Conservation (phyloP, 2,113 vertebrate genomes). For the Physeter macrocephalus region DNA sequence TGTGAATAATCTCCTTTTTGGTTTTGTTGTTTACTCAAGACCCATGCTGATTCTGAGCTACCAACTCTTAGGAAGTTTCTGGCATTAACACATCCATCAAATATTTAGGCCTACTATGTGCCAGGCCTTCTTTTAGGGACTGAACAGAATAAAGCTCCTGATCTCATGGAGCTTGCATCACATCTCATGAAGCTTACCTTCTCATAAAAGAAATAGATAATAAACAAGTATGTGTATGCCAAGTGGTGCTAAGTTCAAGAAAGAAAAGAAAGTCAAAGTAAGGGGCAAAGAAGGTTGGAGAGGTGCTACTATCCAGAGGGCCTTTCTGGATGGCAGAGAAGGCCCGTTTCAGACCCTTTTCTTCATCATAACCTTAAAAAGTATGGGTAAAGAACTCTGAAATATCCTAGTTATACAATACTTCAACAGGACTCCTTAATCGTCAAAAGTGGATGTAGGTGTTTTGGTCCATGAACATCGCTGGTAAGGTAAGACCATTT, state of each 20-base stretch:
- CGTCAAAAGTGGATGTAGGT: neutral
- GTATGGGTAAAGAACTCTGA: neutral
- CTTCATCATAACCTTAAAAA: neutral
- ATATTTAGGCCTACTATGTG: neutral
- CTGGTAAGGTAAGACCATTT: neutral
- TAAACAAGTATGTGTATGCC: neutral
- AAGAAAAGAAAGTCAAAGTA: neutral
- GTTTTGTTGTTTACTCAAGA: neutral
- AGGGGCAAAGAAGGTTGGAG: neutral
- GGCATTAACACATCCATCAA: neutral
- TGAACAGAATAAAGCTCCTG: neutral
- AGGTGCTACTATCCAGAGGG: neutral
- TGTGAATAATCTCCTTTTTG: neutral
- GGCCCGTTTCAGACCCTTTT: neutral
- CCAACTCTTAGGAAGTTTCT: neutral
- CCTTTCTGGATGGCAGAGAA: neutral
- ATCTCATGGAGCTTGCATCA: neutral
- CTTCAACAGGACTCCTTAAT: neutral
- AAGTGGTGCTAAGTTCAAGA: neutral
- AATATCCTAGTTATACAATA: neutral
- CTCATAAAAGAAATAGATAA: neutral
- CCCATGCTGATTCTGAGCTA: neutral
- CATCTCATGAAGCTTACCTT: neutral
- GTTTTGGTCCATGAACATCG: neutral
- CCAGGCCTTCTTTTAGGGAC: neutral